Base-by-base conservation (phyloP, 2,113 vertebrate species). In the Cavia aperea region DNA sequence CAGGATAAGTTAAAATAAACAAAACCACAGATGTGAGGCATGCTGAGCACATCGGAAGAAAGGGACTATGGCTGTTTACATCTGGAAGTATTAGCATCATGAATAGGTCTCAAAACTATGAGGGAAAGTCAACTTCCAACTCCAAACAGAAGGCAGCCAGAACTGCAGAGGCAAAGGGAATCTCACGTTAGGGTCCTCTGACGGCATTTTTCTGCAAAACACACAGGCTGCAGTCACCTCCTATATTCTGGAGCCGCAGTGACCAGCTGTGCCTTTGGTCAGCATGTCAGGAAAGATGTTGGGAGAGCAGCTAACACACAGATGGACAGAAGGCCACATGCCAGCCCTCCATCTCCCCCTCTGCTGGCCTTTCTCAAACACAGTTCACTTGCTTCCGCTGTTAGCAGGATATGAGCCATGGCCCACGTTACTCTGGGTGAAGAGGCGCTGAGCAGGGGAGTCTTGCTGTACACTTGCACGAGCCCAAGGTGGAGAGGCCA, bases 141-240 rank as follows among this genome's bases (percentile, higher is more conserved):
- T 81, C 4, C 16, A 83, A 91, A 94, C 43, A n/a, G 49, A 89
- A 89, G 65, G n/a, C 73, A 56, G 31, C 63, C 54, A 62, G 63
- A 72, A 43, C 26, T 46, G 16, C 14, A 63, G 68, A 65, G 82
- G 54, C 18, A 81, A 79, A n/a, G 31, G 5, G 62, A 63, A 23
- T 29, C 16, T 54, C 36, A 29, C 33, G 1, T 33, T 0, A 46
- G 14, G 58, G 36, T 63, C 72, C 73, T 94, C 91, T 18, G 26
- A 0, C 31, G 81, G 39, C 51, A 21, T 15, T 78, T 72, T n/a
- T 43, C 77, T 68, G 51, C 51, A 43, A 43, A 73, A 0, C 33
- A 70, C 90, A 86, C 3, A 24, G 81, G 24, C 0, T 31, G 58
- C 63, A 36, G 5, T 51, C 58, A 62, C 14, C 46, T 92, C 87